Conservation (phyloP, 2,113 vertebrate genomes). For the Anser cygnoides region DNA sequence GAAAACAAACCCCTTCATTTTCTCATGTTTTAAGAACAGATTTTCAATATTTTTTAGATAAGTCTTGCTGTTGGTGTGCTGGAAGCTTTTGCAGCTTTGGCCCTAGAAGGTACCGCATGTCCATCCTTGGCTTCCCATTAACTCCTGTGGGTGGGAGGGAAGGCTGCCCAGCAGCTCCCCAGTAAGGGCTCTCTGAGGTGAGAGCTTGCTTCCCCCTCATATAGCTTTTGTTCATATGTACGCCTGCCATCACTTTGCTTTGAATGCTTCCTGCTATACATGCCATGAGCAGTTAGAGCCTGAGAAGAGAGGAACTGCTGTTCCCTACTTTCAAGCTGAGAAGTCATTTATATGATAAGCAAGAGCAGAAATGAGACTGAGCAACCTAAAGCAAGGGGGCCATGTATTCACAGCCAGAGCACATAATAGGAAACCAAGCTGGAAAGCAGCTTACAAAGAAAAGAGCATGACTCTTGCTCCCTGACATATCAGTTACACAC, state of each 20-base stretch:
- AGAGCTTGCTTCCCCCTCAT: neutral
- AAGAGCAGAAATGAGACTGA: neutral
- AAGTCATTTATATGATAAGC: neutral
- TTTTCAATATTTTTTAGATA: neutral
- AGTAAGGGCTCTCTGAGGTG: neutral
- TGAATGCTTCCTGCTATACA: neutral
- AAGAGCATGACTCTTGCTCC: neutral
- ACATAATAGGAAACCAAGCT: neutral
- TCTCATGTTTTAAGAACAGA: neutral
- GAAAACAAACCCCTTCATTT: neutral
- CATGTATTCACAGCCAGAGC: neutral
- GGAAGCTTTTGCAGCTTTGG: neutral
- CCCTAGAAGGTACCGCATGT: fast-evolving
- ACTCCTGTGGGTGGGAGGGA: neutral
- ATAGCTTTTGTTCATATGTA: neutral
- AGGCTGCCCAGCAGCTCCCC: neutral
- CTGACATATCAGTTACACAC: neutral
- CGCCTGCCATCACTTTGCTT: neutral
- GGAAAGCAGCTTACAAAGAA: neutral
- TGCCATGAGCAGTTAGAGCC: neutral
- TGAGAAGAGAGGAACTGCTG: neutral
- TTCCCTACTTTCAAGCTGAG: neutral
- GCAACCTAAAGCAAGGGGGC: neutral
- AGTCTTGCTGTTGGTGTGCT: neutral
- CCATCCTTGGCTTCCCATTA: neutral